phyloP scores from a whole-genome alignment of 2,113 vertebrate genomes.

The Zapornia atra region DNA sequence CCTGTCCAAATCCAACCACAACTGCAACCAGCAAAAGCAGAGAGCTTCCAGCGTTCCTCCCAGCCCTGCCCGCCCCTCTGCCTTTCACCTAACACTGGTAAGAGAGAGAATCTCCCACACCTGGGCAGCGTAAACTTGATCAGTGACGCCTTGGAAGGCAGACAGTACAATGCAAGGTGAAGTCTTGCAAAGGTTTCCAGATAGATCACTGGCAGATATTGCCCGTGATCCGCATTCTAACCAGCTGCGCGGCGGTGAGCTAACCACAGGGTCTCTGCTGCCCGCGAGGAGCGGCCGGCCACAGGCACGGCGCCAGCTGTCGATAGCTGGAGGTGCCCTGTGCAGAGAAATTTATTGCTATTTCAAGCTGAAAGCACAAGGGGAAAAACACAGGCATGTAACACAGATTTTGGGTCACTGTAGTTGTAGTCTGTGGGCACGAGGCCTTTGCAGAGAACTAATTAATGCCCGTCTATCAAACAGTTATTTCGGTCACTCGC shows the following conservation, averaged over 20 bases:
- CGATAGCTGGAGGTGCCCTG: not conserved
- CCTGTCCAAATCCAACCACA: not conserved
- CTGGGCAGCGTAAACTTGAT: not conserved
- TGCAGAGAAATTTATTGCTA: constrained; percentile 53
- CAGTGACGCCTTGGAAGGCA: not conserved
- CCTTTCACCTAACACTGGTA: not conserved
- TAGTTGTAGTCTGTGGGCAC: not conserved
- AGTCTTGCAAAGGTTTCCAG: not conserved
- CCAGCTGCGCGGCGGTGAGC: not conserved
- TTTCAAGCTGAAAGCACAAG: constrained; percentile 28
- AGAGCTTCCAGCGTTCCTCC: not conserved
- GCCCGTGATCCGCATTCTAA: not conserved
- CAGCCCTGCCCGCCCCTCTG: not conserved
- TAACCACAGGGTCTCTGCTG: not conserved
- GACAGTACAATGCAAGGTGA: not conserved
- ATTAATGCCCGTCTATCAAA: constrained; percentile 25
- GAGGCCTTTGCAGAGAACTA: constrained; percentile 35
- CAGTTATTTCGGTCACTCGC: not conserved
- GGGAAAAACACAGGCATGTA: not conserved
- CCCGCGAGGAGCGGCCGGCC: not conserved
- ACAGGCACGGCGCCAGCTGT: not conserved
- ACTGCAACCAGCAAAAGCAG: not conserved
- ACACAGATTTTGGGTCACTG: not conserved
- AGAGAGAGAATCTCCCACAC: not conserved
- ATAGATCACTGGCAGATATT: not conserved